Base-by-base conservation (phyloP, 2,888 invertebrate genomes). In the Papilio demoleus region DNA sequence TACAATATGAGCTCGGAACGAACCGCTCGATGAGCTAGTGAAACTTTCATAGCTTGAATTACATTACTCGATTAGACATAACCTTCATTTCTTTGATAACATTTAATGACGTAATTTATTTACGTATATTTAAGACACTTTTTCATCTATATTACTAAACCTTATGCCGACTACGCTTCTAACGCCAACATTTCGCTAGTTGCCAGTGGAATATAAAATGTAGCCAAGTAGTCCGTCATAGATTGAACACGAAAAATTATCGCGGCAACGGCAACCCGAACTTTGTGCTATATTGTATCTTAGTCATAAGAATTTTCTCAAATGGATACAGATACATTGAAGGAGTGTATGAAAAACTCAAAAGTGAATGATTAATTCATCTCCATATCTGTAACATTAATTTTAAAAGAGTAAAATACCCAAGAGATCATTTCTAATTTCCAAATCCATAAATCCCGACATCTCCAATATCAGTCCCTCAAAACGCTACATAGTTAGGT, bases 1-100 rank as follows among this genome's bases (percentile, higher is more conserved):
- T 47, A 31, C 17, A 36, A 22, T 31, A 58, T 58, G 45, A 61
- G 27, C 47, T 36, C 12, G 38, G 5, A 14, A 24, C 50, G 76
- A 72, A 71, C 73, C 73, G 79, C 78, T 84, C 83, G 84, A 83
- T 81, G 80, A 79, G 79, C 76, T 75, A 71, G 77, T 86, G 82
- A 85, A 90, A 88, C 82, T 88, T 88, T 86, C 85, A 88, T 84
- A 82, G 82, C 80, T 80, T 81, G 74, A 75, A 77, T 73, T 75
- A 72, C 74, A 62, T 68, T 68, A 73, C 71, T 74, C 72, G 71
- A 73, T 74, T 68, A 73, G 72, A n/a, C n/a, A n/a, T n/a, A n/a
- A n/a, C n/a, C n/a, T n/a, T n/a, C n/a, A n/a, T n/a, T n/a, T n/a
- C n/a, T n/a, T n/a, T n/a, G 62, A 71, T 73, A 71, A 71, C 75